Evolutionary conservation across 2,888 invertebrate species (phyloP).

Genomic region (Lordiphosa fenestrarum): DNA sequence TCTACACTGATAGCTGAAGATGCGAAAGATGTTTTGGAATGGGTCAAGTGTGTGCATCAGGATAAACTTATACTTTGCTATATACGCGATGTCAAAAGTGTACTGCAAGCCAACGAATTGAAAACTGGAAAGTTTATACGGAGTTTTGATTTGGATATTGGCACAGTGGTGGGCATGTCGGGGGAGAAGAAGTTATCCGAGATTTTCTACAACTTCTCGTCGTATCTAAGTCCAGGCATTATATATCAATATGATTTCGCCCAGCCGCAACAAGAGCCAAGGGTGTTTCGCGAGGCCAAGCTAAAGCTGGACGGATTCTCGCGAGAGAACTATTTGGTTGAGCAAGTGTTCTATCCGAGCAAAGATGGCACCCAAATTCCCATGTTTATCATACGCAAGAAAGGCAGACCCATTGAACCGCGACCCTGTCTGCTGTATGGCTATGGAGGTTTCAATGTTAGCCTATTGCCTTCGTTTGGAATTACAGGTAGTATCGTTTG

Average conservation of each 20-base stretch:
- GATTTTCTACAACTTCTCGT: constrained; percentile 96
- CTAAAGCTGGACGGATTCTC: constrained; percentile 90
- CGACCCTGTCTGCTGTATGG: constrained; percentile 93
- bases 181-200: constrained; percentile 92
- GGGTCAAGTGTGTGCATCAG: constrained; percentile 91
- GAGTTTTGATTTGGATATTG: constrained; percentile 91
- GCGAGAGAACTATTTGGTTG: constrained; percentile 88
- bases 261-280: constrained; percentile 84
- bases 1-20: constrained; percentile 90
- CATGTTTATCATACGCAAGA: constrained; percentile 95
- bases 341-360: constrained; percentile 95
- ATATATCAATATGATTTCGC: constrained; percentile 93
- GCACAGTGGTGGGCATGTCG: constrained; percentile 91
- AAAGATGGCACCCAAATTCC: constrained; percentile 96
- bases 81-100: constrained; percentile 95
- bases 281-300: constrained; percentile 90
- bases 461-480: constrained; percentile 94
- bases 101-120: constrained; percentile 87
- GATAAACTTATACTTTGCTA: constrained; percentile 93
- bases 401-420: constrained; percentile 81
- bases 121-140: constrained; percentile 86
- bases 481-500: constrained; percentile 83
- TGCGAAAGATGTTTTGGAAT: constrained; percentile 92
- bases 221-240: constrained; percentile 92
- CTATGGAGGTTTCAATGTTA: constrained; percentile 98